Conservation (phyloP, 92 coral and sea anemone genomes). For the Zoanthus sansibaricus region DNA sequence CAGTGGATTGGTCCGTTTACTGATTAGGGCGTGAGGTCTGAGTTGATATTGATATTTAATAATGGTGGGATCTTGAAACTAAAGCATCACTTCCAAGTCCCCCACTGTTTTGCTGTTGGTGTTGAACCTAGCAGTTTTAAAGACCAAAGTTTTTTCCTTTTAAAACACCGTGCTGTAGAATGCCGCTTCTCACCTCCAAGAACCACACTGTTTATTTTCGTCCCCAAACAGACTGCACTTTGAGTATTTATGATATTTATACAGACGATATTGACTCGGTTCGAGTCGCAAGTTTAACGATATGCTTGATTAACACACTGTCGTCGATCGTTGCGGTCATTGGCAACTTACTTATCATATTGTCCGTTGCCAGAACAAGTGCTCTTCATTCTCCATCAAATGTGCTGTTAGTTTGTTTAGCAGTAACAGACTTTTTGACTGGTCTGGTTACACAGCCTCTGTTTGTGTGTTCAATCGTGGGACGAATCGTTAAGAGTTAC, state of each 20-base stretch:
- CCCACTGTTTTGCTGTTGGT: no score
- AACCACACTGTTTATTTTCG: not conserved
- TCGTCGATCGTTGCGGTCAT: conserved; percentile 4
- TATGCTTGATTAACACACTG: conserved; percentile 19
- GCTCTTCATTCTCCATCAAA: conserved; percentile 30
- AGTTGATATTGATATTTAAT: no score
- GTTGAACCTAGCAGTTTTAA: not conserved
- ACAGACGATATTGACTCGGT: conserved; percentile 23
- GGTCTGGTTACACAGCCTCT: conserved; percentile 35
- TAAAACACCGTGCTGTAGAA: not conserved
- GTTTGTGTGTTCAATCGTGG: conserved; percentile 12
- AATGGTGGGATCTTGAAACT: no score
- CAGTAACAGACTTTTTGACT: conserved; percentile 20
- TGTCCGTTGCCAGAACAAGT: not conserved
- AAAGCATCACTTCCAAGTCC: no score
- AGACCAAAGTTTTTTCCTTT: not conserved
- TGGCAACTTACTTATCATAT: conserved; percentile 18
- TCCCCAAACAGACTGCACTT: conserved; percentile 15
- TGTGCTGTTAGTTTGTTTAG: conserved; percentile 19
- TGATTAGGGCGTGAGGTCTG: no score
- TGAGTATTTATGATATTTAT: conserved; percentile 33
- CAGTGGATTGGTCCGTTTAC: no score
- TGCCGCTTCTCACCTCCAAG: not conserved
- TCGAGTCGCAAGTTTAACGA: not conserved
- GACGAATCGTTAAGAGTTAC: not conserved